phyloP scores from a whole-genome alignment of 92 coral and sea anemone species.

The Montipora capitata region DNA sequence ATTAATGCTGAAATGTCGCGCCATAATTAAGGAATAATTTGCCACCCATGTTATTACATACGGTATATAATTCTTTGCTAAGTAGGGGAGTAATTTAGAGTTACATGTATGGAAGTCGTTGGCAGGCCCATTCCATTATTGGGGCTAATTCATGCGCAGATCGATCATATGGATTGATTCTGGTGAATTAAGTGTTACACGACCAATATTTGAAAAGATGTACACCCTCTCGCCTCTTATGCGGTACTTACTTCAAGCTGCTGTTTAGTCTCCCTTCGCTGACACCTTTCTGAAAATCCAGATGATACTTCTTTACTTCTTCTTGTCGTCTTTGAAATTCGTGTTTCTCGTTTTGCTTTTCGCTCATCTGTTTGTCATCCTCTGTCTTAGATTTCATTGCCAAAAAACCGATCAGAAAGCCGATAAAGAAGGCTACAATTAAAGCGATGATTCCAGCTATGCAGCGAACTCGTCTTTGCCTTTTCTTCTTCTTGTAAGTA shows the following conservation, averaged over 20 bases:
- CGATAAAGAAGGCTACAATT: conserved; percentile 47
- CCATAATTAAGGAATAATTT: no score
- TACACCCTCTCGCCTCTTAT: no score
- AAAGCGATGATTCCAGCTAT: conserved; percentile 35
- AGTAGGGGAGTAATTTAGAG: no score
- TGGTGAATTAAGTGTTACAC: no score
- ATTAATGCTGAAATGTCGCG: no score
- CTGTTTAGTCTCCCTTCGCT: conserved; percentile 34
- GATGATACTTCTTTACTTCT: conserved; percentile 22
- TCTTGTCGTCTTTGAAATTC: conserved; percentile 18
- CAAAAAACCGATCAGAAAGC: conserved; percentile 71
- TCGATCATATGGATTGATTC: no score
- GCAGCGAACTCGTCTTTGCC: conserved; percentile 60
- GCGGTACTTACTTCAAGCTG: conserved; percentile 45
- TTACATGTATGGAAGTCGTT: no score
- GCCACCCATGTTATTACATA: no score
- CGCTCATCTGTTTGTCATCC: background rate
- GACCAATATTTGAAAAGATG: no score
- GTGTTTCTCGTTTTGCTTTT: background rate
- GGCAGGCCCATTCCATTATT: no score
- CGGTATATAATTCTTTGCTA: no score
- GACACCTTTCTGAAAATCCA: conserved; percentile 40
- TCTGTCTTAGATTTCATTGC: conserved; percentile 33
- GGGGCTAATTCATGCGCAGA: no score
- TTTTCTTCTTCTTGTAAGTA: conserved; percentile 54